These are phyloP conservation scores for Apteryx mantelli DNA, from an alignment of 2,113 vertebrate species.

Conservation along the genomic window DNA sequence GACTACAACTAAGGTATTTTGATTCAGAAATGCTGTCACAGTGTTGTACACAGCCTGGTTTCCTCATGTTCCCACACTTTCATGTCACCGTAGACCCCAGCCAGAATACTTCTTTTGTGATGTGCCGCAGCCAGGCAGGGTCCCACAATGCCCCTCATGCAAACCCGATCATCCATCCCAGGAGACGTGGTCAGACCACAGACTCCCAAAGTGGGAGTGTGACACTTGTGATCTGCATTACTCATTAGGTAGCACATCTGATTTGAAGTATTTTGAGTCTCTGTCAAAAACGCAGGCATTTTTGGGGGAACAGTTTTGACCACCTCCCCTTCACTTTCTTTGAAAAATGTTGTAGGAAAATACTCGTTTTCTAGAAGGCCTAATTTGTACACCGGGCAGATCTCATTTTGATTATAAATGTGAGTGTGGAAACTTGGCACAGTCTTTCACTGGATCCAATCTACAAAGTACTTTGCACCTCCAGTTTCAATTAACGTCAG, in stretches of 20 bases:
- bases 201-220: neutral
- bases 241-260: neutral
- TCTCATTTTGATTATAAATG: neutral
- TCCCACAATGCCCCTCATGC: neutral
- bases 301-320: neutral
- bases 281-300: neutral
- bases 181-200: fast-evolving
- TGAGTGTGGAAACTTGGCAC: neutral
- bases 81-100: neutral
- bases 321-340: neutral
- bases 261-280: neutral
- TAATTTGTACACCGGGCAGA: neutral
- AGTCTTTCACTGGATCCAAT: neutral
- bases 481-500: fast-evolving
- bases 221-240: neutral
- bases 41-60: neutral
- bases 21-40: neutral
- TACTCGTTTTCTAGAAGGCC: neutral
- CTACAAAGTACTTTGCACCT: neutral
- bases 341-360: neutral
- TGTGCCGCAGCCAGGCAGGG: neutral
- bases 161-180: neutral
- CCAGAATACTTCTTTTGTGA: neutral
- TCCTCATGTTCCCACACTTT: neutral
- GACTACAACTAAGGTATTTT: neutral